Conservation (phyloP, 1,140 invertebrate genomes). For the Aphis craccivora region DNA sequence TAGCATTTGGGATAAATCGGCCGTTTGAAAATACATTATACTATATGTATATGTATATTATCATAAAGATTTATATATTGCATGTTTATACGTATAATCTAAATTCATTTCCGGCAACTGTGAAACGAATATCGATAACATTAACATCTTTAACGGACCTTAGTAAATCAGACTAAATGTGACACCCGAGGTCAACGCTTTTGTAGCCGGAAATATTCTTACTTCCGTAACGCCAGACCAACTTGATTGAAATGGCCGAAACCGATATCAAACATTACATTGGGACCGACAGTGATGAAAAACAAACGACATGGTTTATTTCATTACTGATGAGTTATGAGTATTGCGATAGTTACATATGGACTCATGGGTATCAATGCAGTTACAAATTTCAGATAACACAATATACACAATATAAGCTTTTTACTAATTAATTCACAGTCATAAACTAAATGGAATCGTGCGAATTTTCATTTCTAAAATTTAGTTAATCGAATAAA, state of each 20-base stretch:
- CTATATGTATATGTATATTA: background rate
- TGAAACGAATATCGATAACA: background rate
- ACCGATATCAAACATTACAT: background rate
- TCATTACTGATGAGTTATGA: background rate
- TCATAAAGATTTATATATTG: too few species aligned
- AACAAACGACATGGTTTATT: background rate
- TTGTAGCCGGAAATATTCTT: background rate
- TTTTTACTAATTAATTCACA: background rate
- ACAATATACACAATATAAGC: background rate
- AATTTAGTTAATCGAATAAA: background rate
- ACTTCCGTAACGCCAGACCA: background rate
- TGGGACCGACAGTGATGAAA: background rate
- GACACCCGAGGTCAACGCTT: background rate
- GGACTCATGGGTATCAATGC: background rate
- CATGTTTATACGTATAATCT: background rate
- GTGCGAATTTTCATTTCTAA: background rate
- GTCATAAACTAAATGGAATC: background rate
- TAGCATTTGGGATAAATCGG: background rate
- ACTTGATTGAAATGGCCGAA: conserved; percentile 60
- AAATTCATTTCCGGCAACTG: background rate
- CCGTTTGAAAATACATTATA: background rate
- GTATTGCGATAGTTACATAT: background rate
- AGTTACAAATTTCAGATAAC: background rate
- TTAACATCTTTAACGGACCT: background rate
- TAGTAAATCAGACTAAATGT: background rate